Evolutionary conservation across 2,113 vertebrate species (phyloP).

Genomic region (Vanacampus margaritifer): DNA sequence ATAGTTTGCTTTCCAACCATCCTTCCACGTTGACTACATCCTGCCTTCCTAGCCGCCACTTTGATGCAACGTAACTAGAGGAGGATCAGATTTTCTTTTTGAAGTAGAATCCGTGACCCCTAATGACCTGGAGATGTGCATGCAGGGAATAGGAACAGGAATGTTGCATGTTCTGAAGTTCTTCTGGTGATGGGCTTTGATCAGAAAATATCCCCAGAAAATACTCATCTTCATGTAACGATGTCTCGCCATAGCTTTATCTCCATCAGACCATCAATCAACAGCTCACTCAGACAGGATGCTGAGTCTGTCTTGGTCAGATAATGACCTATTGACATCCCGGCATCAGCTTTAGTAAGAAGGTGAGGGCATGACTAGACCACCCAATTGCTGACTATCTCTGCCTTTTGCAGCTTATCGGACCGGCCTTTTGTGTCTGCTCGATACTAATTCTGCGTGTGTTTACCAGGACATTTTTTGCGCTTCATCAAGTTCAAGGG

Average conservation of each 20-base stretch:
- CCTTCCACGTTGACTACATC: conserved; percentile 2
- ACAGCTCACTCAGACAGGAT: conserved; percentile 25
- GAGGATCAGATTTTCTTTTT: conserved; percentile 13
- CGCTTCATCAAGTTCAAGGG: conserved; percentile 39
- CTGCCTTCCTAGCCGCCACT: conserved; percentile 20
- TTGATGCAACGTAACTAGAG: conserved; percentile 11
- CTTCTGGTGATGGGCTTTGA: conserved; percentile 52
- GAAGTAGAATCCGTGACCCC: conserved; percentile 4
- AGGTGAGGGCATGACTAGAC: conserved; percentile 37
- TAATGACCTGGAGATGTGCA: conserved; percentile 8
- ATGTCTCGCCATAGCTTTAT: conserved; percentile 2
- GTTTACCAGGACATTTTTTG: conserved; percentile 51
- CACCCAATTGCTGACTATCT: conserved; percentile 12
- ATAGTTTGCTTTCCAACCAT: not conserved
- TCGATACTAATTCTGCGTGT: conserved; percentile 50
- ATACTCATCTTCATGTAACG: conserved; percentile 12
- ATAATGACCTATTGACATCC: conserved; percentile 51
- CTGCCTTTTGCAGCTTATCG: conserved; percentile 22
- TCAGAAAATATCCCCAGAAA: conserved; percentile 30
- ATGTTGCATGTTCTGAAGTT: conserved; percentile 12
- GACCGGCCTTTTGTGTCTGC: conserved; percentile 24
- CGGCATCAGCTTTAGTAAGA: conserved; percentile 45
- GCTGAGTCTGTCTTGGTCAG: conserved; percentile 40
- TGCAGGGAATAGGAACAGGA: not conserved
- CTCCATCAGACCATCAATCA: conserved; percentile 40